Evolutionary conservation across 2,113 vertebrate genomes (phyloP), one percentile per base, ranked within the genome.

Genomic region (Rafetus swinhoei): DNA sequence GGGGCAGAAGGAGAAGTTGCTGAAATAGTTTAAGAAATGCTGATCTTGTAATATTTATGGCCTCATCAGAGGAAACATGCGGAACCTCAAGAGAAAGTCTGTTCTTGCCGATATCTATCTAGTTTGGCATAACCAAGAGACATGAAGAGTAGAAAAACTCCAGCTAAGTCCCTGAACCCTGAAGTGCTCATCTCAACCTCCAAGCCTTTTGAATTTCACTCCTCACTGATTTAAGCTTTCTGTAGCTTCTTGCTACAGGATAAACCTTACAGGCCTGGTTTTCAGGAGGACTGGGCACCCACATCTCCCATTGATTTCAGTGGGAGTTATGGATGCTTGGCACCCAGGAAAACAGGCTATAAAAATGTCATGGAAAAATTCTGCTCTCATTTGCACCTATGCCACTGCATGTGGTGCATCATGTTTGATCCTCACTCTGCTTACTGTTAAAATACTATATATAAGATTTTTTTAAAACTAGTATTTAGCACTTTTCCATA

Each of bases 391-490:
- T 91, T 90, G 90, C 91, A 92, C 85, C 92, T 81, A 62, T 39
- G 35, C 9, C 16, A 69, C 29, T 6, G 6, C n/a, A 76, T 45
- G 65, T 35, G 39, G n/a, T 90, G 82, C 18, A 81, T 29, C 12
- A 4, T 27, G 59, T 69, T 93, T 94, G 79, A 59, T 81, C 85
- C 59, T 84, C 21, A 60, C 56, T 96, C 85, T 96, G 90, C 95
- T 92, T 91, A 87, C 92, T 95, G 94, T 90, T 90, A 53, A 59
- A 86, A 88, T 32, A 85, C 53, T 84, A 86, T 80, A 0, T 91
- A 72, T 8, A 91, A 96, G 87, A 45, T 59, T 81, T 62, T 96
- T 95, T 95, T 87, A 39, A 94, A 90, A 89, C 92, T 93, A 96
- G 90, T 74, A 57, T 52, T 93, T 87, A 56, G 81, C 55, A 59